Evolutionary conservation across 2,113 vertebrate species (phyloP).

Genomic region (Epinephelus moara): DNA sequence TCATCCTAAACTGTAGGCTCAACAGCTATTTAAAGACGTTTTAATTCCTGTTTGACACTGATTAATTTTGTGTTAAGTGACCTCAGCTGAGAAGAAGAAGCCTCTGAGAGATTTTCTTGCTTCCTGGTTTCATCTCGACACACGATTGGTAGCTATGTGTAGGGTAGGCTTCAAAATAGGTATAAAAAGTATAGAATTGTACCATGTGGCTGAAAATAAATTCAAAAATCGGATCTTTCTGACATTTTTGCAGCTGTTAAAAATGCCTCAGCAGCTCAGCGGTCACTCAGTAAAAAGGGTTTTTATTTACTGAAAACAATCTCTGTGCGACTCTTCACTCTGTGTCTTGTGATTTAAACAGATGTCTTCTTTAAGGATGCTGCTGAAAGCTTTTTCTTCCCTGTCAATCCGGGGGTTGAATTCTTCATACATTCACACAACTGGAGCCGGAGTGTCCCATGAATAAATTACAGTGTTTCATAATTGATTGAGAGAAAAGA

Average conservation of each 20-base stretch:
- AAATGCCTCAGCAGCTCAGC: not conserved
- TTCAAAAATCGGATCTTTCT: not conserved
- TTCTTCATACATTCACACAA: constrained; percentile 33
- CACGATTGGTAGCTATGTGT: not conserved
- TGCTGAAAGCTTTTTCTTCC: not conserved
- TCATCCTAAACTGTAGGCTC: constrained; percentile 55
- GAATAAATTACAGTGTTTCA: constrained; percentile 73
- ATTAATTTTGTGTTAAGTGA: constrained; percentile 50
- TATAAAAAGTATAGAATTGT: not conserved
- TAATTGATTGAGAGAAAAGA: constrained; percentile 72
- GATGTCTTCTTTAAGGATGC: constrained; percentile 58
- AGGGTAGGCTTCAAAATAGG: not conserved
- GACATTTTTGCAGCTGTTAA: not conserved
- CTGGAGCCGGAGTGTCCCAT: constrained; percentile 47
- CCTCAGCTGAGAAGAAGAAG: not conserved
- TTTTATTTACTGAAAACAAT: not conserved
- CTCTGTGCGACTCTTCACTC: not conserved
- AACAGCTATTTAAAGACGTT: constrained; percentile 59
- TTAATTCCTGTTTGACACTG: constrained; percentile 67
- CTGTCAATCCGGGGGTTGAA: not conserved
- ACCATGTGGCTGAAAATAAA: not conserved
- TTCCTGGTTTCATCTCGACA: not conserved
- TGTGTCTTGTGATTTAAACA: constrained; percentile 43
- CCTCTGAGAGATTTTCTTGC: not conserved
- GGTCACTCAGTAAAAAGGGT: not conserved